Evolutionary conservation across 2,888 invertebrate genomes (phyloP).

Genomic region (Xylocampa areola): DNA sequence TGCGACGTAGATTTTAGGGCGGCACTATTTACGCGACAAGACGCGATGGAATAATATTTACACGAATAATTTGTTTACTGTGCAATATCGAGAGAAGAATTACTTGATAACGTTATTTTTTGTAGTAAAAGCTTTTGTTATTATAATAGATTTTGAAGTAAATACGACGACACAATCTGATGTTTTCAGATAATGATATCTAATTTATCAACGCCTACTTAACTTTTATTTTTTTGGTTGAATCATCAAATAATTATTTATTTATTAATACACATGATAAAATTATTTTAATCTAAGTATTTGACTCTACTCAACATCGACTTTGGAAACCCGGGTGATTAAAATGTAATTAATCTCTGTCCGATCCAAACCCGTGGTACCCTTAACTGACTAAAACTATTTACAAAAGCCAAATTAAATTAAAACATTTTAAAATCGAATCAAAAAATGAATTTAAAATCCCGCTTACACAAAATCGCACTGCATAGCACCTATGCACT

Average conservation of each 20-base stretch:
- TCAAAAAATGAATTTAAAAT: not conserved
- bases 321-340: slow-evolving; percentile 33
- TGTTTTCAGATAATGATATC: not conserved
- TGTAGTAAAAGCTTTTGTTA: slow-evolving; percentile 8
- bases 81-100: slow-evolving; percentile 15
- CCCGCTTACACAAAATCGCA: not conserved
- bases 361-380: slow-evolving; percentile 13
- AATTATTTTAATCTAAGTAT: too few relatives aligned
- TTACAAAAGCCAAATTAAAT: slow-evolving; percentile 20
- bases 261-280: too few relatives aligned
- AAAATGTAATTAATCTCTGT: slow-evolving; percentile 40
- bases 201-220: too few relatives aligned
- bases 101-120: slow-evolving; percentile 6
- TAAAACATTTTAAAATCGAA: slow-evolving; percentile 20
- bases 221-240: too few relatives aligned
- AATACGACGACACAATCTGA: not conserved
- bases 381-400: not conserved
- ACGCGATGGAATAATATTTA: slow-evolving; percentile 41
- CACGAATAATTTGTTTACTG: slow-evolving; percentile 35
- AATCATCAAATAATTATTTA: too few relatives aligned
- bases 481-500: slow-evolving; percentile 7
- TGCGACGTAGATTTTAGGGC: slow-evolving; percentile 29
- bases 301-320: too few relatives aligned
- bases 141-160: slow-evolving; percentile 3
- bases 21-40: slow-evolving; percentile 23